phyloP scores from a whole-genome alignment of 2,797 vertebrate species.

The Siniperca obscura region DNA sequence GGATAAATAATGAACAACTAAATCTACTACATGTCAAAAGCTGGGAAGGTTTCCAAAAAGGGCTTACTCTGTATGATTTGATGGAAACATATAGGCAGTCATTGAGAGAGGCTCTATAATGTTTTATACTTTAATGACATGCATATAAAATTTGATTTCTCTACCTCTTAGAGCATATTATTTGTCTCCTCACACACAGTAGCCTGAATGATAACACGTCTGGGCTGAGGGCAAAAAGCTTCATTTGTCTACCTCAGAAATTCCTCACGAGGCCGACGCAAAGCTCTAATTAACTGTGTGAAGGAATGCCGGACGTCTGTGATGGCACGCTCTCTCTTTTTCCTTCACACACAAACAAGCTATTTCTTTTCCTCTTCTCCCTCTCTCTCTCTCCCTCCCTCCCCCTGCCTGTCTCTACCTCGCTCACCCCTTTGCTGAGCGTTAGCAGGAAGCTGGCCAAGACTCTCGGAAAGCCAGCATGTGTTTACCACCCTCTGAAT shows the following conservation, averaged over 20 bases:
- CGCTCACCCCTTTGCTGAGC: slow-evolving; percentile 64
- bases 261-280: slow-evolving; percentile 60
- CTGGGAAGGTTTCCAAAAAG: slow-evolving; percentile 40
- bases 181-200: slow-evolving; percentile 5
- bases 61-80: slow-evolving; percentile 10
- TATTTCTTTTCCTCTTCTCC: slow-evolving; percentile 16
- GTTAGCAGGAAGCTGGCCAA: slow-evolving; percentile 88
- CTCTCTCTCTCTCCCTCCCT: slow-evolving; percentile 16
- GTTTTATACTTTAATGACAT: slow-evolving; percentile 6
- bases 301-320: slow-evolving; percentile 56
- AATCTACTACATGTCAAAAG: slow-evolving; percentile 29
- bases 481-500: slow-evolving; percentile 98
- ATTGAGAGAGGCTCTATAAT: slow-evolving; percentile 3
- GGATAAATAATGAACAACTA: slow-evolving; percentile 38
- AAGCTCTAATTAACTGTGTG: slow-evolving; percentile 64
- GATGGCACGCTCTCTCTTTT: slow-evolving; percentile 51
- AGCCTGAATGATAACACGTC: slow-evolving; percentile 21
- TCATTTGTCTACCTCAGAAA: slow-evolving; percentile 63
- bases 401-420: slow-evolving; percentile 31
- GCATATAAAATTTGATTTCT: neutral
- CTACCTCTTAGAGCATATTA: neutral
- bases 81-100: slow-evolving; percentile 21
- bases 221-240: slow-evolving; percentile 53
- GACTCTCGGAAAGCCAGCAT: slow-evolving; percentile 88
- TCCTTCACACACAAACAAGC: slow-evolving; percentile 19